phyloP scores from a whole-genome alignment of 2,888 invertebrate genomes.

The Nymphalis urticae region DNA sequence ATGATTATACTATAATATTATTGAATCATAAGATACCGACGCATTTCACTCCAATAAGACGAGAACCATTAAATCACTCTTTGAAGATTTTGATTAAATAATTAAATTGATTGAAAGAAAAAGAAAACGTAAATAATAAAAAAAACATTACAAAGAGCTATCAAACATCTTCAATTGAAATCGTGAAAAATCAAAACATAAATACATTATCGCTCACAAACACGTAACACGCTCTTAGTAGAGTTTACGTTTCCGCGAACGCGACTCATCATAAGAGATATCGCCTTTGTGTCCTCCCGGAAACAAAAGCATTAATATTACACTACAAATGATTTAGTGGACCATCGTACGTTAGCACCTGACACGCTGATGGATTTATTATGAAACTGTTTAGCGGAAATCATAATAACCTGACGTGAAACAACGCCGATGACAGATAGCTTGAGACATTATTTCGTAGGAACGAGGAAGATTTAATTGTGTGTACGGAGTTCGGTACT shows the following conservation, averaged over 20 bases:
- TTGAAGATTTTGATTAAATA: too few relatives aligned
- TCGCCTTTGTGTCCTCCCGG: slow-evolving; percentile 23
- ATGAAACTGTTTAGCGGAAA: slow-evolving; percentile 20
- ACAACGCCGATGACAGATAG: slow-evolving; percentile 11
- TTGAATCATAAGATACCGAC: too few relatives aligned
- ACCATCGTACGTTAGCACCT: slow-evolving; percentile 22
- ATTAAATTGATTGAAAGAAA: too few relatives aligned
- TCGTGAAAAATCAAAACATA: slow-evolving; percentile 2
- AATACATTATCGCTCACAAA: slow-evolving; percentile 5
- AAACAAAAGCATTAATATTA: slow-evolving; percentile 21
- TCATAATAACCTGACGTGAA: slow-evolving; percentile 12
- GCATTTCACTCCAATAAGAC: too few relatives aligned
- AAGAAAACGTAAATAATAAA: too few relatives aligned
- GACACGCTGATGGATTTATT: slow-evolving; percentile 33
- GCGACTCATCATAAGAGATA: slow-evolving; percentile 1
- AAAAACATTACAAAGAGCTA: too few relatives aligned
- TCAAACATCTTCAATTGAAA: neutral
- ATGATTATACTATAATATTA: too few relatives aligned
- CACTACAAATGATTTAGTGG: slow-evolving; percentile 30
- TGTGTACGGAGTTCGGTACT: neutral
- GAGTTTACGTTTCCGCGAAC: slow-evolving; percentile 17
- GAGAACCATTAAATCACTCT: too few relatives aligned
- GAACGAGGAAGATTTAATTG: slow-evolving; percentile 10
- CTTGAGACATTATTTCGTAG: neutral
- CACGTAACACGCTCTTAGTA: slow-evolving; percentile 1